Conservation (phyloP, 2,113 vertebrate species). For the Sapayoa aenigma region DNA sequence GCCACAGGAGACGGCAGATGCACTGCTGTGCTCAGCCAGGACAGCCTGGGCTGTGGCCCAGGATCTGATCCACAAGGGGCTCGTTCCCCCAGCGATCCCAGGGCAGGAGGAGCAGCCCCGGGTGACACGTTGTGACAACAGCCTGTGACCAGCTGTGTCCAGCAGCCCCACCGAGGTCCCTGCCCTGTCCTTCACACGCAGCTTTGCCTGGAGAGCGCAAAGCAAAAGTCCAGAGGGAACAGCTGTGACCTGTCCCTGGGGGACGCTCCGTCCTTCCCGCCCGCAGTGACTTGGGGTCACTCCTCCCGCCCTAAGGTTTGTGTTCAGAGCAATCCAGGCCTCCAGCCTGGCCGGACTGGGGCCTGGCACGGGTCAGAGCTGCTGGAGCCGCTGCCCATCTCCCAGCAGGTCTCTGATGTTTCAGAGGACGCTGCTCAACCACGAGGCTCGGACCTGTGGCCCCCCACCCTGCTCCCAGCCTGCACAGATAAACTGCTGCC, state of each 20-base stretch:
- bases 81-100: rapidly evolving
- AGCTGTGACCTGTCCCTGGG: neutral
- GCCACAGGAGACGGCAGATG: neutral
- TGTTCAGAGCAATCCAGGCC: rapidly evolving
- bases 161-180: neutral
- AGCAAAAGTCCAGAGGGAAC: neutral
- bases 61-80: neutral
- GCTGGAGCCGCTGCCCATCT: neutral
- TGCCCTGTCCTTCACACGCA: neutral
- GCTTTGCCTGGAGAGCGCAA: neutral
- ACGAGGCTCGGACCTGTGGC: rapidly evolving
- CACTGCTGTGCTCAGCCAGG: neutral
- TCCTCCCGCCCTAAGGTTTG: neutral
- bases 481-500: rapidly evolving
- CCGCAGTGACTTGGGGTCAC: neutral
- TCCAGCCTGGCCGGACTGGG: neutral
- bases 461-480: neutral
- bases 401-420: neutral
- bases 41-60: neutral
- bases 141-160: neutral
- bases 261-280: rapidly evolving
- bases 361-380: neutral
- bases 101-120: neutral
- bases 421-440: neutral
- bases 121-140: neutral